Conservation (phyloP, 2,888 invertebrate genomes). For the Drosophila picticornis region DNA sequence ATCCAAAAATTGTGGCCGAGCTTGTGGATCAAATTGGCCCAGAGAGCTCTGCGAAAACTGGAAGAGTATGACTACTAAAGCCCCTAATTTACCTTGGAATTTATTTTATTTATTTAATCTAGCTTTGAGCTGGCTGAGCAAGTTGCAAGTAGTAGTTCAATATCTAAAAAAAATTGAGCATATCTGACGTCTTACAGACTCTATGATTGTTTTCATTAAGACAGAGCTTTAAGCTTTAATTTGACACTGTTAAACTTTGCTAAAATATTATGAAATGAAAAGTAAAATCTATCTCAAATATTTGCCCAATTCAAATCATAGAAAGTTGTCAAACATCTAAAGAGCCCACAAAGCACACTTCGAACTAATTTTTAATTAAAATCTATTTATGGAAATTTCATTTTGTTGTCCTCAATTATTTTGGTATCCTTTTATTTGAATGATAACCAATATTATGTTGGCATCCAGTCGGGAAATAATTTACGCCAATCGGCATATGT, state of each 20-base stretch:
- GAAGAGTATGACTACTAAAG: neutral
- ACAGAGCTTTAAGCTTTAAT: neutral
- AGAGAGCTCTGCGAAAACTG: neutral
- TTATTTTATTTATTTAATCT: neutral
- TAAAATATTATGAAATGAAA: neutral
- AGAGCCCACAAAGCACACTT: neutral
- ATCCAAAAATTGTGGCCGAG: slow-evolving; percentile 19
- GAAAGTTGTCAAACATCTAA: neutral
- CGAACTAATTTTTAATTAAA: slow-evolving; percentile 14
- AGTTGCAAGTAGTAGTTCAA: neutral
- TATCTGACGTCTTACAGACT: neutral
- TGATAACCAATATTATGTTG: neutral
- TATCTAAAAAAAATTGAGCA: neutral
- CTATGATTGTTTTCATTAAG: neutral
- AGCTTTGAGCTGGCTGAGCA: neutral
- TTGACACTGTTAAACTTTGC: neutral
- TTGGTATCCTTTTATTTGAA: neutral
- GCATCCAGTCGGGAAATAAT: slow-evolving; percentile 5
- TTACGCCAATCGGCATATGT: slow-evolving; percentile 18
- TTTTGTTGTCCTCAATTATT: neutral
- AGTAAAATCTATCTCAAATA: neutral
- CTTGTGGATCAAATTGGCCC: slow-evolving; percentile 1
- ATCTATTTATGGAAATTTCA: neutral
- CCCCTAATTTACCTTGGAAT: neutral
- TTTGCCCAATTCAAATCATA: neutral